Evolutionary conservation across 2,888 invertebrate genomes (phyloP).

Genomic region (Gerris lacustris): DNA sequence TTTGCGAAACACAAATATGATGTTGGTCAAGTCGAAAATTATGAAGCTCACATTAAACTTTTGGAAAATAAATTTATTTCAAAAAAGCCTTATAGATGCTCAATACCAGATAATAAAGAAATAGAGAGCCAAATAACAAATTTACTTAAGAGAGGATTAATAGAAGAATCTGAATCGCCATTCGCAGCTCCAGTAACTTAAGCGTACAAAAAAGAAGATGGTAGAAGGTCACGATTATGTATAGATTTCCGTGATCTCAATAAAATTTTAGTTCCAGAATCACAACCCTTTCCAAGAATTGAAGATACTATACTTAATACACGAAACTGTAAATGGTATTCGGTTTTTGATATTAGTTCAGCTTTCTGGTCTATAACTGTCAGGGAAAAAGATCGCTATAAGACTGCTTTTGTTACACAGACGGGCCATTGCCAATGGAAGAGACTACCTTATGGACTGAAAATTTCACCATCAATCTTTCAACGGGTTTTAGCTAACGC

Average conservation of each 20-base stretch:
- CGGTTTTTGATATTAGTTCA: slow-evolving; percentile 24
- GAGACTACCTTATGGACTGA: no score
- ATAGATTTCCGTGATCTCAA: slow-evolving; percentile 15
- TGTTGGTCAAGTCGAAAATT: not conserved
- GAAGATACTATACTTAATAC: slow-evolving; percentile 22
- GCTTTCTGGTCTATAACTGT: slow-evolving; percentile 24
- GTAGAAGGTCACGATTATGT: not conserved
- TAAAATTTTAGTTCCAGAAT: no score
- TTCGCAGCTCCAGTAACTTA: not conserved
- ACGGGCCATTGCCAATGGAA: slow-evolving; percentile 11
- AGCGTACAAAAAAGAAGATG: not conserved
- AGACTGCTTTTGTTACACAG: slow-evolving; percentile 12
- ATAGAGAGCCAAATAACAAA: slow-evolving; percentile 19
- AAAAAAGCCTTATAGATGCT: slow-evolving; percentile 22
- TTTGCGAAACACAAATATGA: slow-evolving; percentile 18
- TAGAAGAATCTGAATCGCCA: slow-evolving; percentile 13
- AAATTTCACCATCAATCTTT: slow-evolving; percentile 19
- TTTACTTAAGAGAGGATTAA: slow-evolving; percentile 4
- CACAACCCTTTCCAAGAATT: slow-evolving; percentile 23
- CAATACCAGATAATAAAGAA: slow-evolving; percentile 18
- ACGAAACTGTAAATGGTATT: slow-evolving; percentile 22
- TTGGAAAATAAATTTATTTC: slow-evolving; percentile 19
- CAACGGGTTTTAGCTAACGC: slow-evolving; percentile 19
- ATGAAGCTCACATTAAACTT: slow-evolving; percentile 1
- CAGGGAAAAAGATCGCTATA: slow-evolving; percentile 13